phyloP scores from a whole-genome alignment of 1,140 invertebrate genomes.

The Drosophila subobscura region DNA sequence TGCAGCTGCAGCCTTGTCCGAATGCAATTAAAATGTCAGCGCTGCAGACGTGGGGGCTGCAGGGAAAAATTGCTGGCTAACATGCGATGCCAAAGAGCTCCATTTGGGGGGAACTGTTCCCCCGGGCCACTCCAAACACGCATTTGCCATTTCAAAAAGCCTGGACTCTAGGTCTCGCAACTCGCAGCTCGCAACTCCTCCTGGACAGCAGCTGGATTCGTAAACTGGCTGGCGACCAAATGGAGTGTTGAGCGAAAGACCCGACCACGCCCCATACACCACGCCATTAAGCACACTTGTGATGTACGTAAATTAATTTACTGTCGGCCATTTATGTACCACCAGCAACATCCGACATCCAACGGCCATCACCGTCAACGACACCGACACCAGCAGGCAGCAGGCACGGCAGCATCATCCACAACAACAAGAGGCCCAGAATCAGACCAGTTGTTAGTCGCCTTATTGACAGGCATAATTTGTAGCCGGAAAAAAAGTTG shows the following conservation, averaged over 20 bases:
- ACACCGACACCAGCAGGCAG: conserved; percentile 8
- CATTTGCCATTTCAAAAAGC: conserved; percentile 62
- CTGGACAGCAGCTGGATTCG: conserved; percentile 42
- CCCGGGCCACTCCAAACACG: conserved; percentile 48
- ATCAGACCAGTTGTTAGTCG: conserved; percentile 47
- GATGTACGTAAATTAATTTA: conserved; percentile 79
- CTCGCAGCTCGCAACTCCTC: conserved; percentile 10
- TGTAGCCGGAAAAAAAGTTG: conserved; percentile 57
- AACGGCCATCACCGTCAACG: conserved; percentile 9
- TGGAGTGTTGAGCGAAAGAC: conserved; percentile 20
- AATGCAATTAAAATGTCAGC: conserved; percentile 79
- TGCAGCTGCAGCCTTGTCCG: conserved; percentile 50
- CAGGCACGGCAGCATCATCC: background rate
- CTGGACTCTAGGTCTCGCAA: conserved; percentile 15
- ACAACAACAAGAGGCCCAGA: conserved; percentile 23
- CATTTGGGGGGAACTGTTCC: conserved; percentile 10
- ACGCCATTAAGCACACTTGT: conserved; percentile 74
- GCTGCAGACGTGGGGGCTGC: conserved; percentile 13
- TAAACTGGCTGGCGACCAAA: conserved; percentile 11
- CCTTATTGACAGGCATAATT: conserved; percentile 69
- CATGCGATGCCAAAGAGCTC: conserved; percentile 47
- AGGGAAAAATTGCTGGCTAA: conserved; percentile 48
- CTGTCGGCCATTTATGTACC: conserved; percentile 68
- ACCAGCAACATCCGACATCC: conserved; percentile 13
- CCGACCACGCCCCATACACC: conserved; percentile 41